A percentile compares a stretch with the other conserved stretches of the same genome.
Evolutionary conservation across 2,888 invertebrate genomes (phyloP).

Genomic region (Himalopsyche japonica): DNA sequence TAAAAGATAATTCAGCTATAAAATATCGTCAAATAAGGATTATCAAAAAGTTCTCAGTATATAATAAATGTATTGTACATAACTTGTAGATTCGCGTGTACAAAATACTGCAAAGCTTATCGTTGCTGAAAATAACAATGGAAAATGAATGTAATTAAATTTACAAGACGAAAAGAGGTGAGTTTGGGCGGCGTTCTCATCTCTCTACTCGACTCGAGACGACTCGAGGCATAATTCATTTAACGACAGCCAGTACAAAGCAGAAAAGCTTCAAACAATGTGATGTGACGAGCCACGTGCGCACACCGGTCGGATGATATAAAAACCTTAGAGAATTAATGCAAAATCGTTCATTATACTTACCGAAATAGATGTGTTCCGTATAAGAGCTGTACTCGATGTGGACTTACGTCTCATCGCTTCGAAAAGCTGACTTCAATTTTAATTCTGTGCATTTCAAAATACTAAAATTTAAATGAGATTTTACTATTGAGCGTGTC

Average conservation of each 20-base stretch:
- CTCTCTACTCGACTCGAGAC: background rate
- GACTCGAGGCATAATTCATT: background rate
- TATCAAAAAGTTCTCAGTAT: too few species aligned
- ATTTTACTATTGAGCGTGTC: too few species aligned
- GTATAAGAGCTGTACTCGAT: too few species aligned
- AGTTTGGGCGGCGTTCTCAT: background rate
- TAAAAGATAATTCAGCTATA: too few species aligned
- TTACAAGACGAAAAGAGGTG: background rate
- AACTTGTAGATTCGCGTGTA: background rate
- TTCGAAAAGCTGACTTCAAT: too few species aligned
- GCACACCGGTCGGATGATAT: background rate
- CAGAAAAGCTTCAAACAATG: background rate
- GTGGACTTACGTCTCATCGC: too few species aligned
- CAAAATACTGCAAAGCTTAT: background rate
- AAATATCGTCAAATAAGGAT: too few species aligned
- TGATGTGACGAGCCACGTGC: background rate
- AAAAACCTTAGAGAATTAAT: background rate
- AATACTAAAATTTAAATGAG: too few species aligned
- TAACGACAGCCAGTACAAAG: background rate
- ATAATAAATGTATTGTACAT: too few species aligned
- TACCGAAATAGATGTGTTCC: too few species aligned
- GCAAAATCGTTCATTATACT: too few species aligned
- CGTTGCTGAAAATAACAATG: background rate
- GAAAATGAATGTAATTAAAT: background rate
- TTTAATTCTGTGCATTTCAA: too few species aligned